Percentiles rank a stretch among this genome's conserved stretches.
phyloP scores from a whole-genome alignment of 1,140 invertebrate genomes.

The Triops longicaudatus region DNA sequence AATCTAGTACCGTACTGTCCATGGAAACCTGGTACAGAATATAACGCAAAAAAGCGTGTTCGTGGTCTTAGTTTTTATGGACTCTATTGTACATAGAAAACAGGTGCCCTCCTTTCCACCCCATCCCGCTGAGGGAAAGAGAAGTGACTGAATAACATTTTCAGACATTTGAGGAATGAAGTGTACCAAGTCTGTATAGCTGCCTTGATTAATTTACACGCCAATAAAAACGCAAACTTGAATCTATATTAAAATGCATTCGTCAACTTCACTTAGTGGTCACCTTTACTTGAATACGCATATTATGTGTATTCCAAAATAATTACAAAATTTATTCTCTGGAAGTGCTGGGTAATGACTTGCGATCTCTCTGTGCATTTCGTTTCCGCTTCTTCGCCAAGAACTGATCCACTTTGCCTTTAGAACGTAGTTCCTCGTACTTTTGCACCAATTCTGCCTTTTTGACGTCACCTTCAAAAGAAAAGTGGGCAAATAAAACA shows the following conservation, averaged over 20 bases:
- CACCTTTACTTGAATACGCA: background rate
- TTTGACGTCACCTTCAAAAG: conserved; percentile 52
- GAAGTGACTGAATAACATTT: too few relatives aligned
- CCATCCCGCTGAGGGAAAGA: background rate
- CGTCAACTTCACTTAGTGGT: too few relatives aligned
- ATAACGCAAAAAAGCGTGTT: background rate
- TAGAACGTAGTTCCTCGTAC: conserved; percentile 60
- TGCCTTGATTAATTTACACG: conserved; percentile 15
- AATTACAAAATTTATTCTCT: conserved; percentile 18
- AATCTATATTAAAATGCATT: background rate
- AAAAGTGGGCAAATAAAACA: conserved; percentile 38
- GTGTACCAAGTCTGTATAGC: conserved; percentile 14
- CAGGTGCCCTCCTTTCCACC: background rate
- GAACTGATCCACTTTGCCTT: conserved; percentile 63
- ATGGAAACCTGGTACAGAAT: too few relatives aligned
- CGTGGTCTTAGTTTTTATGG: background rate
- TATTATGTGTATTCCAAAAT: background rate
- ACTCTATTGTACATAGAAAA: background rate
- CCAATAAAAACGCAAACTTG: conserved; percentile 15
- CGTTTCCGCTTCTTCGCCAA: conserved; percentile 63
- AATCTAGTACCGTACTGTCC: too few relatives aligned
- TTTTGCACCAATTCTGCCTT: conserved; percentile 56
- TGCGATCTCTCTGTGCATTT: conserved; percentile 40
- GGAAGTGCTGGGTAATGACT: conserved; percentile 26
- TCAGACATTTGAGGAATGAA: background rate